Evolutionary conservation across 2,888 invertebrate genomes (phyloP).

Genomic region (Adelognathus sp.): DNA sequence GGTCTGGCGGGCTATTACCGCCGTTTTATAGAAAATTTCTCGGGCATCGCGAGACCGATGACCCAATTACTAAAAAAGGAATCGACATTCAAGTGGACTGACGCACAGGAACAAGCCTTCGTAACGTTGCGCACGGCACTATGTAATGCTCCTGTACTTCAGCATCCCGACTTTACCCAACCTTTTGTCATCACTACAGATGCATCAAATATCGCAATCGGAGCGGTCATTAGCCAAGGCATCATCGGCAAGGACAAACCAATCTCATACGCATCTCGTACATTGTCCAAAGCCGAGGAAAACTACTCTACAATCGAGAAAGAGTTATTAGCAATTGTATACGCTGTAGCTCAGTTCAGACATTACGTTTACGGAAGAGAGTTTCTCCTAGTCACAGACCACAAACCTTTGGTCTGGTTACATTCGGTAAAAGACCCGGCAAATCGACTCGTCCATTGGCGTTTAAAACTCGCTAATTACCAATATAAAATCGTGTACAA

Average conservation of each 20-base stretch:
- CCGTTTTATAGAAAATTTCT: constrained; percentile 68
- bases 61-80: constrained; percentile 41
- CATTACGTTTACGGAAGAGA: constrained; percentile 64
- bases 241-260: constrained; percentile 51
- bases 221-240: constrained; percentile 63
- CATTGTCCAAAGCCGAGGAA: constrained; percentile 53
- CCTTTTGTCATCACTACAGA: constrained; percentile 66
- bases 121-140: constrained; percentile 45
- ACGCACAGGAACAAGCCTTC: constrained; percentile 47
- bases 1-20: constrained; percentile 69
- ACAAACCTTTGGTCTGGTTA: constrained; percentile 62
- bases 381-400: constrained; percentile 65
- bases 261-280: constrained; percentile 46
- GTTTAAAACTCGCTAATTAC: constrained; percentile 68
- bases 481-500: constrained; percentile 71
- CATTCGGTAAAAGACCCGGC: constrained; percentile 67
- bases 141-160: constrained; percentile 57
- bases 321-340: no score
- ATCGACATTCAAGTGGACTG: constrained; percentile 19
- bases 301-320: constrained; percentile 43
- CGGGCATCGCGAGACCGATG: constrained; percentile 40
- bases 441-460: constrained; percentile 67
- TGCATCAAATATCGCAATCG: constrained; percentile 38
- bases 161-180: constrained; percentile 61
- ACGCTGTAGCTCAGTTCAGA: constrained; percentile 60